These are phyloP conservation scores for Macrotis lagotis DNA, from an alignment of 2,113 vertebrate species.

Conservation along the genomic window DNA sequence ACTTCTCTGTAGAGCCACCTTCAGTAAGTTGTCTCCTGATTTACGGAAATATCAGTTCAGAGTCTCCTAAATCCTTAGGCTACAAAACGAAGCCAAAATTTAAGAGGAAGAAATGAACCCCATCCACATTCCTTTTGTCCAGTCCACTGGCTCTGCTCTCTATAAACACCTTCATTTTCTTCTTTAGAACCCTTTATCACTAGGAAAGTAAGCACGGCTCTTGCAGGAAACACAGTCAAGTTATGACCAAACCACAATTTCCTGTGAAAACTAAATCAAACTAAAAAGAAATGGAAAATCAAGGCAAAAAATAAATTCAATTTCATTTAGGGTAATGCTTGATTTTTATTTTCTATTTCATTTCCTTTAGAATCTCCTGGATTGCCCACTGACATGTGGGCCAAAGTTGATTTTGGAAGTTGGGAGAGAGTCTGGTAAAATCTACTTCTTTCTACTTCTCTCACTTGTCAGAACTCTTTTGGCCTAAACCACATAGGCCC, in stretches of 20 bases:
- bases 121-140: neutral
- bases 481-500: constrained; percentile 55
- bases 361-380: constrained; percentile 25
- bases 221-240: constrained; percentile 25
- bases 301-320: neutral
- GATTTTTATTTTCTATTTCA: neutral
- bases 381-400: neutral
- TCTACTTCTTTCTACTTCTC: constrained; percentile 20
- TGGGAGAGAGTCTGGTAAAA: neutral
- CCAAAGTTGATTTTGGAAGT: neutral
- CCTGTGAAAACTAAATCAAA: constrained; percentile 34
- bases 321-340: neutral
- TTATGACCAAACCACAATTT: constrained; percentile 21
- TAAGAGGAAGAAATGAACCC: neutral
- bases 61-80: constrained; percentile 18
- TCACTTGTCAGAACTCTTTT: constrained; percentile 23
- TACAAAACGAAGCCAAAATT: neutral
- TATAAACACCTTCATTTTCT: constrained; percentile 25
- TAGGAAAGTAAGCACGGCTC: neutral
- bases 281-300: neutral
- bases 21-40: constrained; percentile 6
- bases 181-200: constrained; percentile 27
- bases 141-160: neutral
- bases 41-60: neutral
- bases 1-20: constrained; percentile 43